Percentiles rank a stretch among this genome's conserved stretches.
These are phyloP conservation scores for Protosalanx chinensis DNA, from an alignment of 2,797 vertebrate genomes.

Conservation along the genomic window DNA sequence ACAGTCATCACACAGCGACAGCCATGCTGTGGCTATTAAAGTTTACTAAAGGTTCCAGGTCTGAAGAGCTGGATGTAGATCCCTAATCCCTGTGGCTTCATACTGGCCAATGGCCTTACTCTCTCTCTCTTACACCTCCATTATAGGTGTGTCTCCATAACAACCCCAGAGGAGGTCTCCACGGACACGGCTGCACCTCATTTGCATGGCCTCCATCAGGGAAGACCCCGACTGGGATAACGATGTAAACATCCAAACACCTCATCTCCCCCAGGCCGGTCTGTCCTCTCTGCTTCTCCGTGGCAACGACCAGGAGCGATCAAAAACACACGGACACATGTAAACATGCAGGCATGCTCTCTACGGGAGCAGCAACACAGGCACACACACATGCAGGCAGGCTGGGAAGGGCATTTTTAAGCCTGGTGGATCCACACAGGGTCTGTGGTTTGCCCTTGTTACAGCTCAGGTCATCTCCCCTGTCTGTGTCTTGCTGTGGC, in stretches of 20 bases:
- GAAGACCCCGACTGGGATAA: constrained; percentile 9
- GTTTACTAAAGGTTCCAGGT: too few relatives aligned
- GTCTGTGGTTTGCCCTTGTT: constrained; percentile 11
- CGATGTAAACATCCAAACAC: constrained; percentile 8
- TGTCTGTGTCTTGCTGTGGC: background rate
- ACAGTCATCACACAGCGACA: too few relatives aligned
- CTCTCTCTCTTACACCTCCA: background rate
- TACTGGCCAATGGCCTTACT: too few relatives aligned
- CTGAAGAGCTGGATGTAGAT: too few relatives aligned
- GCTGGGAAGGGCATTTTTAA: background rate
- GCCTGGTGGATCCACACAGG: background rate
- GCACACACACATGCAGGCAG: background rate
- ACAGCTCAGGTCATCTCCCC: background rate
- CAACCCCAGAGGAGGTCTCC: constrained; percentile 2
- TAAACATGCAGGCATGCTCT: background rate
- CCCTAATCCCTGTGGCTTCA: too few relatives aligned
- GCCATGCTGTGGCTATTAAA: too few relatives aligned
- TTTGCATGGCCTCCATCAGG: constrained; percentile 17
- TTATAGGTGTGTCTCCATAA: constrained; percentile 4
- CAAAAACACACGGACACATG: too few relatives aligned
- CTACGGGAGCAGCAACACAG: background rate
- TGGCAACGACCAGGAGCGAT: too few relatives aligned
- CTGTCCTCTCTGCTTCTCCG: background rate
- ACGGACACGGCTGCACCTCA: constrained; percentile 10
- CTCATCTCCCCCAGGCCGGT: constrained; percentile 6